phyloP scores from a whole-genome alignment of 2,797 vertebrate genomes.

The Hydrolagus colliei region DNA sequence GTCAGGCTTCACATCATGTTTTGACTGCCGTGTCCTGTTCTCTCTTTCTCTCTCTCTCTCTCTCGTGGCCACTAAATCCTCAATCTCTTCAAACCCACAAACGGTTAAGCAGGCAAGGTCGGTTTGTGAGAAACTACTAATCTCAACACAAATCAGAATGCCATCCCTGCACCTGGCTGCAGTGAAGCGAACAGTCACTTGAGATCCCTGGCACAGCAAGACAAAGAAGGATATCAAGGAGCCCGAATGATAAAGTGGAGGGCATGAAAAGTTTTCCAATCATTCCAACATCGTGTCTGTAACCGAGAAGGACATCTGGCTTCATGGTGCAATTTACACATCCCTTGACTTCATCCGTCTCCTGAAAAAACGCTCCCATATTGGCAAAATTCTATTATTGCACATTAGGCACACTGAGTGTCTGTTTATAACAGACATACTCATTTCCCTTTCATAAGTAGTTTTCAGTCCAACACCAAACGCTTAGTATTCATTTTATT shows the following conservation, averaged over 20 bases:
- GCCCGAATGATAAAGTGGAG: neutral
- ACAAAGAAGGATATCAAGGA: neutral
- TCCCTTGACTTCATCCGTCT: neutral
- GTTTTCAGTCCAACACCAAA: too few species aligned
- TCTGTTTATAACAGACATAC: too few species aligned
- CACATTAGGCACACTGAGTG: neutral
- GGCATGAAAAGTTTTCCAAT: neutral
- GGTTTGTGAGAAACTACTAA: neutral
- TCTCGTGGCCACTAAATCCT: constrained; percentile 4
- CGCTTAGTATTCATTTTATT: too few species aligned
- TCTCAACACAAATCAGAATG: neutral
- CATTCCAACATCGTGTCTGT: neutral
- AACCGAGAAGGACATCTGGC: neutral
- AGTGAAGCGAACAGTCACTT: neutral
- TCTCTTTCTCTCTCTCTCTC: too few species aligned
- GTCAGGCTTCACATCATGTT: neutral
- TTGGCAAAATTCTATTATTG: neutral
- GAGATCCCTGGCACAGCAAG: neutral
- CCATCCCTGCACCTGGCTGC: neutral
- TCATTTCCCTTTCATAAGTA: too few species aligned
- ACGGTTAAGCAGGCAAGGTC: neutral
- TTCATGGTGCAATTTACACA: neutral
- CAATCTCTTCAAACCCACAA: neutral
- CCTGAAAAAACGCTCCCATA: neutral
- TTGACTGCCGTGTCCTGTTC: neutral